Conservation (phyloP, 53 echinoderm and acorn worm genomes). For the Glandiceps talaboti region DNA sequence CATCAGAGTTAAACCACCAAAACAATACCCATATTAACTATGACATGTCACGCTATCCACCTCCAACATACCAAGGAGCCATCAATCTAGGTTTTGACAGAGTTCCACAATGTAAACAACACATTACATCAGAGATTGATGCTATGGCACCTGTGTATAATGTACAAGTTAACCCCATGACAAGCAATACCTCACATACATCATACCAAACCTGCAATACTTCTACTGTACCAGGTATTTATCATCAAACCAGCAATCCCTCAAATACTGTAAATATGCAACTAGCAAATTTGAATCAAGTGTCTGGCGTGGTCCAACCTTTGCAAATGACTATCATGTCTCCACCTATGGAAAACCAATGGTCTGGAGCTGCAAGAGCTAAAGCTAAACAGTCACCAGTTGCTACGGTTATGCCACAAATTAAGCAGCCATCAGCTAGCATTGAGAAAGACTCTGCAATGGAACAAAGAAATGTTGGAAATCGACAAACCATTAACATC, state of each 20-base stretch:
- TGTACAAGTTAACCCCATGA: background rate
- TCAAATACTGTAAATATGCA: background rate
- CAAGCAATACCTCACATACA: no score
- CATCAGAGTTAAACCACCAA: no score
- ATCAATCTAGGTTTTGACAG: background rate
- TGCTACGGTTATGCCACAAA: conserved; percentile 71
- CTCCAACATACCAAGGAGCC: background rate
- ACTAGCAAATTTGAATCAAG: background rate
- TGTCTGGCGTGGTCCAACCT: background rate
- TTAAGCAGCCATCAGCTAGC: conserved; percentile 9
- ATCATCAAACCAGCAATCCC: background rate
- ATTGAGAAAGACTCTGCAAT: background rate
- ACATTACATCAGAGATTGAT: background rate
- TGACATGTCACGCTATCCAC: background rate
- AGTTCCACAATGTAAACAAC: no score
- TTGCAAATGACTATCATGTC: background rate
- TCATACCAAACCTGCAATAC: background rate
- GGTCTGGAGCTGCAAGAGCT: background rate
- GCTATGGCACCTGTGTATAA: background rate
- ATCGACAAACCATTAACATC: no score
- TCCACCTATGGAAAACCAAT: background rate
- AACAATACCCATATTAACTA: background rate
- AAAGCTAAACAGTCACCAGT: conserved; percentile 60
- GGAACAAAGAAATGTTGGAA: background rate
- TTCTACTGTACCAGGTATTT: no score